Evolutionary conservation across 2,113 vertebrate genomes (phyloP).

Genomic region (Brachyistius frenatus): DNA sequence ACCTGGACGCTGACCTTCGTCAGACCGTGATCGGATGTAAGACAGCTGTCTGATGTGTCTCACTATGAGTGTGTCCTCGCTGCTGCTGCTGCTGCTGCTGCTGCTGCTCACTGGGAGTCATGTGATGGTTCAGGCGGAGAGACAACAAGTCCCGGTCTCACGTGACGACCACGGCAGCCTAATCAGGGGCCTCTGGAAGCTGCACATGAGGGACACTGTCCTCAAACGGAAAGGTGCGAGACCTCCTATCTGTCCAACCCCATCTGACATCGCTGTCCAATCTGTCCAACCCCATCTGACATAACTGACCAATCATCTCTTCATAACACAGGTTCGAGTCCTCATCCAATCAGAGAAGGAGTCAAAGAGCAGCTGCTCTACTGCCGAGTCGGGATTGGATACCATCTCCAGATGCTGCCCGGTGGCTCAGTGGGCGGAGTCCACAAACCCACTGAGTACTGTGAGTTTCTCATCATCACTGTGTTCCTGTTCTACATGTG

Average conservation of each 20-base stretch:
- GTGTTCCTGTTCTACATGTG: too few species aligned
- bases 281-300: too few species aligned
- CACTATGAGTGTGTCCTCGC: conserved; percentile 43
- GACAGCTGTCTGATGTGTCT: conserved; percentile 13
- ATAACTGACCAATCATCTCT: not conserved
- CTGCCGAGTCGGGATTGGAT: conserved; percentile 82
- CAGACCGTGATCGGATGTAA: too few species aligned
- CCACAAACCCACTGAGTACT: conserved; percentile 75
- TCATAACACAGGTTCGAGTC: conserved; percentile 41
- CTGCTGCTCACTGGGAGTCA: conserved; percentile 12
- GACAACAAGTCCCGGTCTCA: not conserved
- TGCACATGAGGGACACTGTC: conserved; percentile 64
- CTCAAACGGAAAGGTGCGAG: conserved; percentile 64
- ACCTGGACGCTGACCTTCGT: not conserved
- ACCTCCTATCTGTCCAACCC: too few species aligned
- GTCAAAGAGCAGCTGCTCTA: conserved; percentile 76
- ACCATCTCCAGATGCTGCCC: conserved; percentile 80
- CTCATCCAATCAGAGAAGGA: conserved; percentile 40
- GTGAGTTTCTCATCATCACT: conserved; percentile 62
- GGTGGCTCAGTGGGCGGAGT: conserved; percentile 72
- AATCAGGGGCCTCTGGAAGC: conserved; percentile 67
- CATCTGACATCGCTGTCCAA: too few species aligned
- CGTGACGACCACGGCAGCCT: conserved; percentile 27
- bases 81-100: conserved; percentile 46
- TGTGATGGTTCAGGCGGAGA: conserved; percentile 13